A percentile compares a stretch with the other conserved stretches of the same genome.
These are phyloP conservation scores for Dryobotodes eremita DNA, from an alignment of 2,888 invertebrate genomes.

Conservation along the genomic window DNA sequence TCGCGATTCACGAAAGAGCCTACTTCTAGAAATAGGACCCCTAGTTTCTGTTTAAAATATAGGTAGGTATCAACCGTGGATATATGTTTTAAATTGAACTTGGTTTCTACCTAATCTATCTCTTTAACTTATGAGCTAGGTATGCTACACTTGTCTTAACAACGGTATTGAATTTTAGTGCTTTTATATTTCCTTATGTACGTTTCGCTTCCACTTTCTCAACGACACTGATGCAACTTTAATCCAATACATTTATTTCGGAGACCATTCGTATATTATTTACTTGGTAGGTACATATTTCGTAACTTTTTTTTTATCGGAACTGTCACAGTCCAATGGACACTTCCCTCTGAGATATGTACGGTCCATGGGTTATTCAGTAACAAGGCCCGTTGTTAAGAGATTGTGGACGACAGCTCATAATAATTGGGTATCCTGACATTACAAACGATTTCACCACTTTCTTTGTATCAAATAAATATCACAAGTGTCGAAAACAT, in stretches of 20 bases:
- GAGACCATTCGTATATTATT: slow-evolving; percentile 33
- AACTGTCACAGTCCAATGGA: slow-evolving; percentile 49
- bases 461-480: slow-evolving; percentile 61
- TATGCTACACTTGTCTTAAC: too few species aligned
- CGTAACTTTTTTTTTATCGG: slow-evolving; percentile 46
- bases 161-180: background rate
- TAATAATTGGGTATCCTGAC: slow-evolving; percentile 60
- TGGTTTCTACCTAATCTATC: background rate
- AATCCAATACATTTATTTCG: slow-evolving; percentile 15
- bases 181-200: background rate
- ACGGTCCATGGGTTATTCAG: slow-evolving; percentile 48
- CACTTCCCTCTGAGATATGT: slow-evolving; percentile 42
- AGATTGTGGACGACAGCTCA: slow-evolving; percentile 48
- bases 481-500: slow-evolving; percentile 42
- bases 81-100: background rate
- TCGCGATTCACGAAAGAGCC: background rate
- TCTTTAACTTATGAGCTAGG: background rate
- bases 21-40: background rate
- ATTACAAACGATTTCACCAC: slow-evolving; percentile 62
- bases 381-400: slow-evolving; percentile 59
- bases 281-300: slow-evolving; percentile 34
- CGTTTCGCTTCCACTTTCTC: slow-evolving; percentile 10
- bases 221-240: background rate
- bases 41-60: background rate
- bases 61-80: background rate